Conservation (phyloP, 2,113 vertebrate genomes). For the Centropristis striata region DNA sequence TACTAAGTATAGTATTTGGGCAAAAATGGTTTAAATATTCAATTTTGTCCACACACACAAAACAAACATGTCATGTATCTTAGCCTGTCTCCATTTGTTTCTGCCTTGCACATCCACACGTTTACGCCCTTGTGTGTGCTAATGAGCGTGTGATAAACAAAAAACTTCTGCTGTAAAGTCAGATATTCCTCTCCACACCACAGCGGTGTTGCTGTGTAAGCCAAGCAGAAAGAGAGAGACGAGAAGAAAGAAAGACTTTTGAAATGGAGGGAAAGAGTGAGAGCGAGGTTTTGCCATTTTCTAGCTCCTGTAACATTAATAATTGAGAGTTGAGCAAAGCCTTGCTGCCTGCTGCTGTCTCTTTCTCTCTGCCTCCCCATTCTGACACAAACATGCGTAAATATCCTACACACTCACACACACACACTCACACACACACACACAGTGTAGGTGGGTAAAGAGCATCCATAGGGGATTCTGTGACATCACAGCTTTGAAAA, state of each 20-base stretch:
- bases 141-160: background rate
- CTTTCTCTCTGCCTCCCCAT: constrained; percentile 13
- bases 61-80: background rate
- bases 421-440: constrained; percentile 8
- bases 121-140: background rate
- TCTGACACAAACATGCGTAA: constrained; percentile 51
- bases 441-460: constrained; percentile 33
- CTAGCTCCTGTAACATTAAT: constrained; percentile 69
- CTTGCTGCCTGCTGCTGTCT: constrained; percentile 35
- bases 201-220: too few species aligned
- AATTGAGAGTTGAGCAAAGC: constrained; percentile 56
- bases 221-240: background rate
- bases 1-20: too few species aligned
- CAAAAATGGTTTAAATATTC: background rate
- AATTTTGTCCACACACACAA: background rate
- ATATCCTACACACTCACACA: background rate
- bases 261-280: constrained; percentile 39
- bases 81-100: background rate
- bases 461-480: constrained; percentile 50
- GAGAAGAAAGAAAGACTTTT: constrained; percentile 31
- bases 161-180: background rate
- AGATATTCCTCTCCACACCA: background rate
- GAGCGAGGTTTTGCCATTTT: constrained; percentile 54
- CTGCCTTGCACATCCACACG: background rate
- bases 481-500: constrained; percentile 69